Conservation (phyloP, 64 coral and sea anemone genomes). For the Platygyra sinensis region DNA sequence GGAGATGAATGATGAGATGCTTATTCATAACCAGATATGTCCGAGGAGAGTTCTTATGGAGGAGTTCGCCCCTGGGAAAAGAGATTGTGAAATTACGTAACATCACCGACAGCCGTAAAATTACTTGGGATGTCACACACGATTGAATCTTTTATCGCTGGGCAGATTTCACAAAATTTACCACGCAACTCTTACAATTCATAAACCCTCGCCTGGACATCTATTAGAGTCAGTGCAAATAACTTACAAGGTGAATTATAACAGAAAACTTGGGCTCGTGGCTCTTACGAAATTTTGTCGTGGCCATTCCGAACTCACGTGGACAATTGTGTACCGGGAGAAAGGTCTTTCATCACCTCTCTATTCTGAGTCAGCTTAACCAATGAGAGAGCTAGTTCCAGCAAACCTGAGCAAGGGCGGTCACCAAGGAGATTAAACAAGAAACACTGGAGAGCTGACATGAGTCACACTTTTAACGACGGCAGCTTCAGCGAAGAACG, state of each 20-base stretch:
- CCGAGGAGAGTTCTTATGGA: neutral
- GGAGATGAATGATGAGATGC: no score
- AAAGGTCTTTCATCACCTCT: slow-evolving; percentile 11
- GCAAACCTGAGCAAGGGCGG: neutral
- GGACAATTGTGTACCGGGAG: neutral
- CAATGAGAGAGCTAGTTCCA: slow-evolving; percentile 33
- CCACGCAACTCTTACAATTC: neutral
- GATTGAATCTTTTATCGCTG: neutral
- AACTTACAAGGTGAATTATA: neutral
- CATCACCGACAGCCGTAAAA: slow-evolving; percentile 8
- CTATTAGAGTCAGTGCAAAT: neutral
- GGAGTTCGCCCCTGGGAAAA: neutral
- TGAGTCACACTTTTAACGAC: slow-evolving; percentile 18
- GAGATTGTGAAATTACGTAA: neutral
- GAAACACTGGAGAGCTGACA: neutral
- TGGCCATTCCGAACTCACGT: neutral
- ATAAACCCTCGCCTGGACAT: neutral
- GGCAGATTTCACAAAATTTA: neutral
- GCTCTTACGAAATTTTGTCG: neutral
- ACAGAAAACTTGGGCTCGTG: neutral
- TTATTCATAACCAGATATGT: neutral
- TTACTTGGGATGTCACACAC: slow-evolving; percentile 1
- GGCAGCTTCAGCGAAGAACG: neutral
- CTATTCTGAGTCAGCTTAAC: neutral
- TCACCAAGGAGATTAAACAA: neutral